Evolutionary conservation across 2,797 vertebrate species (phyloP).

Genomic region (Heteromormyrus szaboi): DNA sequence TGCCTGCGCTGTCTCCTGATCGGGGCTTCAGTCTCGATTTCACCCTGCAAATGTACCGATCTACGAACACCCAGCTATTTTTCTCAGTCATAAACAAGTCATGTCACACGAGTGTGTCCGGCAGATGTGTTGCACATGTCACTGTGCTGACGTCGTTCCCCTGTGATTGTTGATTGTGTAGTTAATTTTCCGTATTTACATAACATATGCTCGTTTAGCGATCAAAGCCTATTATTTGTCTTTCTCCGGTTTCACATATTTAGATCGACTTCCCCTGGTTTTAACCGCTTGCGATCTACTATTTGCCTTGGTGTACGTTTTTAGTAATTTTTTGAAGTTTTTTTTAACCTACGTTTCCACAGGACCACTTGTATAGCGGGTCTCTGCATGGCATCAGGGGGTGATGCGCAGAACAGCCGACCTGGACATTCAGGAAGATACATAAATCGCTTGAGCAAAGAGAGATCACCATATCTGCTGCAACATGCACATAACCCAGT

Average conservation of each 20-base stretch:
- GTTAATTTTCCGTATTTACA: neutral
- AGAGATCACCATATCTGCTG: constrained; percentile 83
- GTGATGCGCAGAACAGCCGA: constrained; percentile 29
- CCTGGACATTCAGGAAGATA: constrained; percentile 35
- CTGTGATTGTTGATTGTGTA: neutral
- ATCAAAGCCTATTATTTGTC: neutral
- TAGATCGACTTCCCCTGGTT: neutral
- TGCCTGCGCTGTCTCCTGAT: neutral
- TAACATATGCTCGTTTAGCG: neutral
- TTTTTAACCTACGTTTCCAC: neutral
- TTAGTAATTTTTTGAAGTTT: neutral
- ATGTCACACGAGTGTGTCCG: neutral
- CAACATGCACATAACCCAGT: constrained; percentile 91
- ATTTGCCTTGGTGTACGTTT: neutral
- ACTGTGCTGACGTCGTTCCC: neutral
- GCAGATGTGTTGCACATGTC: neutral
- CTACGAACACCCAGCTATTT: neutral
- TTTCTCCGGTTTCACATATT: neutral
- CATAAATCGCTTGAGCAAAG: constrained; percentile 72
- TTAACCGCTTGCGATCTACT: neutral
- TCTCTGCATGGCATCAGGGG: constrained; percentile 63
- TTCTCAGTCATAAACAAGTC: neutral
- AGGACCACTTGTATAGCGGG: constrained; percentile 36
- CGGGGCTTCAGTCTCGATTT: neutral
- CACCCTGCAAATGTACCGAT: neutral